Conservation (phyloP, 2,797 vertebrate genomes). For the Coilia nasus region DNA sequence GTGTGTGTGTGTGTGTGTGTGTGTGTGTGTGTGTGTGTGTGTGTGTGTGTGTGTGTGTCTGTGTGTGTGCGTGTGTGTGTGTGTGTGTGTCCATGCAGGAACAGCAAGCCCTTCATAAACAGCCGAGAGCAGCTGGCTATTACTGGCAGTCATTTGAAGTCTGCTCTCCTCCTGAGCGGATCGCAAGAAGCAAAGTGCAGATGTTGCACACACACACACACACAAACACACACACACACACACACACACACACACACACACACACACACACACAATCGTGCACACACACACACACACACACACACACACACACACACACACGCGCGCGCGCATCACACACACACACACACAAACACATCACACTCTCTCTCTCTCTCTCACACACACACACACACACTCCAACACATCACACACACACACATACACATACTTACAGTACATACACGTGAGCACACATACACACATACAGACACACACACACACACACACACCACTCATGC, state of each 20-base stretch:
- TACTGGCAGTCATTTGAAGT: conserved; percentile 43
- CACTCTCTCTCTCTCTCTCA: neutral
- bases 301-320: conserved; percentile 19
- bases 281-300: neutral
- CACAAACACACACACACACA: neutral
- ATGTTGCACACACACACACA: conserved; percentile 14
- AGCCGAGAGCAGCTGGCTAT: conserved; percentile 46
- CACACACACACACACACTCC: neutral
- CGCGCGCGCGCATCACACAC: neutral
- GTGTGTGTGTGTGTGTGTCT: neutral
- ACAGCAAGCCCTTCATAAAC: conserved; percentile 29
- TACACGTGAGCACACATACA: no score
- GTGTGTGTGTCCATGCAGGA: neutral
- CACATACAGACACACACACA: no score
- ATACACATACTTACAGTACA: no score
- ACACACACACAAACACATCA: no score
- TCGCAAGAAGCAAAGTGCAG: conserved; percentile 49
- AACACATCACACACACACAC: no score
- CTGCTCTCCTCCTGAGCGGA: conserved; percentile 27
- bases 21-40: neutral
- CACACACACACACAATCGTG: no score
- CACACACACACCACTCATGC: no score
- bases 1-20: no score
- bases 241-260: conserved; percentile 28
- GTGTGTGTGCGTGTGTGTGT: neutral